These are phyloP conservation scores for Hypocryptadius cinnamomeus DNA, from an alignment of 2,113 vertebrate species.

Conservation along the genomic window DNA sequence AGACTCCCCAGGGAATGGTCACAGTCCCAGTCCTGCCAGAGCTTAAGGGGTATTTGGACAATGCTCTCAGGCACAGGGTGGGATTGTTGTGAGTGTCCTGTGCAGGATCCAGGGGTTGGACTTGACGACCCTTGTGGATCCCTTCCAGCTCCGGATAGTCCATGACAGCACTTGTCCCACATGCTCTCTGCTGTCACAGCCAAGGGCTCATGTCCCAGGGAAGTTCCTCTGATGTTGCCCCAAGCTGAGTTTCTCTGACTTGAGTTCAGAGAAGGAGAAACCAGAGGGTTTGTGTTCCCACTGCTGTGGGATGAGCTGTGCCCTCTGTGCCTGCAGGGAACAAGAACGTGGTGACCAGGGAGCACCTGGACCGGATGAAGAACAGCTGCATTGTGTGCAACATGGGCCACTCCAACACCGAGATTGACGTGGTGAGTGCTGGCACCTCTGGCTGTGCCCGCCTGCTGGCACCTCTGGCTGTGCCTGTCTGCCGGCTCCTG, in stretches of 20 bases:
- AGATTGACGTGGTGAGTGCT: slow-evolving; percentile 91
- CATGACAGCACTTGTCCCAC: accelerated
- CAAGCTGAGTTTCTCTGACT: background rate
- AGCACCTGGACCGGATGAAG: slow-evolving; percentile 95
- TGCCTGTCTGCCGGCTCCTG: too few relatives aligned
- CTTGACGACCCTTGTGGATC: background rate
- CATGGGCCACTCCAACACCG: slow-evolving; percentile 98
- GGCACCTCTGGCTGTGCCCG: too few relatives aligned
- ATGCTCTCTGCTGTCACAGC: background rate
- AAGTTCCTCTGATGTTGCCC: background rate
- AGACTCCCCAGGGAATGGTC: background rate
- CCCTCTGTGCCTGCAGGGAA: slow-evolving; percentile 76
- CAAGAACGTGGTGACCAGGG: slow-evolving; percentile 95
- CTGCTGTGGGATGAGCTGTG: background rate
- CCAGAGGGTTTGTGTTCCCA: background rate
- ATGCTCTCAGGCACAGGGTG: background rate
- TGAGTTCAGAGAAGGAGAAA: background rate
- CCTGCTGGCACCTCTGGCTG: too few relatives aligned
- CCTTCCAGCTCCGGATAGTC: background rate
- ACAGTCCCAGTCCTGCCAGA: background rate
- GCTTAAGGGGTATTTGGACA: background rate
- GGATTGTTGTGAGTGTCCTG: background rate
- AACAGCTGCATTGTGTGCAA: slow-evolving; percentile 98
- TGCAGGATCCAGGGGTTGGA: background rate
- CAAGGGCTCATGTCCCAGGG: background rate